phyloP scores from a whole-genome alignment of 2,113 vertebrate genomes.

The Tenrec ecaudatus region DNA sequence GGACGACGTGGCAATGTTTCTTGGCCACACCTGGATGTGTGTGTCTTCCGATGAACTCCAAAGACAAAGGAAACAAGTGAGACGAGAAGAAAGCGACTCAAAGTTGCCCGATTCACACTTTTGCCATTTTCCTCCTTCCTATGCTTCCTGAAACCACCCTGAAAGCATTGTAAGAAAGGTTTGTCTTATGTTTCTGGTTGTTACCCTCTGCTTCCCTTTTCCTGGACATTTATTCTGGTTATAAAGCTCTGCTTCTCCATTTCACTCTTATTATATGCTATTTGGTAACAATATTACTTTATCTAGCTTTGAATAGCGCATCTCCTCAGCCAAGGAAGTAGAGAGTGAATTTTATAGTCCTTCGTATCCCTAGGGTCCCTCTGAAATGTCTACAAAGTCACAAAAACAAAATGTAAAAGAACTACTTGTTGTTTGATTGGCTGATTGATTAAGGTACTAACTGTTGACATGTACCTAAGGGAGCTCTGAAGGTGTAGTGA shows the following conservation, averaged over 20 bases:
- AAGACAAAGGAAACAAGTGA: conserved; percentile 52
- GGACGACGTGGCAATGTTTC: conserved; percentile 52
- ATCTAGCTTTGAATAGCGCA: neutral
- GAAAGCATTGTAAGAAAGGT: neutral
- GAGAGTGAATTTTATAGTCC: neutral
- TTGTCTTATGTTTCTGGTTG: conserved; percentile 50
- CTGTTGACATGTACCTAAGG: neutral
- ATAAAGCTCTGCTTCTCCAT: neutral
- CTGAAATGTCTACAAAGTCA: neutral
- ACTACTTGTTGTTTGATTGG: neutral
- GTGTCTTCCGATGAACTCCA: conserved; percentile 54
- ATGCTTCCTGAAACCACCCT: conserved; percentile 20
- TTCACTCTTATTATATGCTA: neutral
- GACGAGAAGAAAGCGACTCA: conserved; percentile 5
- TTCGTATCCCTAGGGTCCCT: neutral
- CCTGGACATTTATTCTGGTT: conserved; percentile 25
- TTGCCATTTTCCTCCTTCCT: neutral
- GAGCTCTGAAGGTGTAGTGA: neutral
- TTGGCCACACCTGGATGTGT: neutral
- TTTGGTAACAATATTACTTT: neutral
- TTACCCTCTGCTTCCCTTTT: conserved; percentile 37
- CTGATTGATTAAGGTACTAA: neutral
- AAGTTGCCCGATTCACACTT: conserved; percentile 37
- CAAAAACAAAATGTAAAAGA: neutral
- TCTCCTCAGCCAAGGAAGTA: neutral